Percentiles rank a stretch among this genome's conserved stretches.
Conservation (phyloP, 2,113 vertebrate species). For the Cochlearius cochlearius region DNA sequence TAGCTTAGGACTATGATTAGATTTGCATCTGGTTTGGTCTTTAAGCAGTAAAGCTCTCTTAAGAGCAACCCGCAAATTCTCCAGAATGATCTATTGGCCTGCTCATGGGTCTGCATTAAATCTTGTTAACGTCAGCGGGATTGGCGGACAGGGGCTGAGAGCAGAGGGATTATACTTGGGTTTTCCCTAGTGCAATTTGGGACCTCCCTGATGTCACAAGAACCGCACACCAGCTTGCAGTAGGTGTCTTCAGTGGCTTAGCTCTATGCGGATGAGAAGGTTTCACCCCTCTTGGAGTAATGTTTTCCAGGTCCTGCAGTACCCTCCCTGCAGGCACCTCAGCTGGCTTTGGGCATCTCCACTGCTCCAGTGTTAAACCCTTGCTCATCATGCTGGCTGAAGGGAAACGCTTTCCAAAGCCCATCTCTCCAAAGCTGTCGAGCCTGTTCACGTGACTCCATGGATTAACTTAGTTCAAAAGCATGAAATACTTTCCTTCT, state of each 20-base stretch:
- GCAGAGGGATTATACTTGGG: neutral
- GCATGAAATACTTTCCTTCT: neutral
- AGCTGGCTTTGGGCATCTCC: neutral
- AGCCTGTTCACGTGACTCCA: neutral
- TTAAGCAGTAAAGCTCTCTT: neutral
- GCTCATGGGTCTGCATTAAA: neutral
- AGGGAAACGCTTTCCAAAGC: neutral
- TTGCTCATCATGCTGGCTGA: neutral
- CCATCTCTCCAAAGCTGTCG: neutral
- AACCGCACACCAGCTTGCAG: accelerated
- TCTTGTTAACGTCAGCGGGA: accelerated
- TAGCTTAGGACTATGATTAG: neutral
- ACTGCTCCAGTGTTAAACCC: neutral
- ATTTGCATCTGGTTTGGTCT: neutral
- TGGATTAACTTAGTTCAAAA: neutral
- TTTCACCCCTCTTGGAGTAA: neutral
- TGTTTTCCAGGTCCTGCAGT: neutral
- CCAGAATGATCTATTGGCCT: neutral
- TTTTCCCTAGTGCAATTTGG: neutral
- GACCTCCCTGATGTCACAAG: neutral
- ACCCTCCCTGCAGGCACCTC: neutral
- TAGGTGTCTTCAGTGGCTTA: neutral
- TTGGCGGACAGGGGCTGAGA: neutral
- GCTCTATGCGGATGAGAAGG: neutral
- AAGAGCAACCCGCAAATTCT: neutral